Evolutionary conservation across 2,888 invertebrate genomes (phyloP).

Genomic region (Mesodorylaimus sp.): DNA sequence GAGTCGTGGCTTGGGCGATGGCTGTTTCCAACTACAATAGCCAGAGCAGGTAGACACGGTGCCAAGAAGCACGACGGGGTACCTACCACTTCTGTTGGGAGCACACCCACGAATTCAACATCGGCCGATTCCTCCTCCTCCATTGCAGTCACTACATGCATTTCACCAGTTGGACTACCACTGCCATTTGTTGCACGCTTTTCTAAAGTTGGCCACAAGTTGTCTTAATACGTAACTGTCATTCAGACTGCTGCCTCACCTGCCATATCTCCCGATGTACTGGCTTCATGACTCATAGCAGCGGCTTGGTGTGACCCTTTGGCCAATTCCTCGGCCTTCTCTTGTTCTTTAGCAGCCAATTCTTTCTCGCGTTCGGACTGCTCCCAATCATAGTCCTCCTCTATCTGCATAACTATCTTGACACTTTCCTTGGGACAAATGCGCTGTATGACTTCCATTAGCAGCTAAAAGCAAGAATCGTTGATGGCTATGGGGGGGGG

Average conservation of each 20-base stretch:
- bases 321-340: neutral
- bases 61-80: no score
- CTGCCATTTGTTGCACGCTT: no score
- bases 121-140: slow-evolving; percentile 63
- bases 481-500: neutral
- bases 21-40: slow-evolving; percentile 45
- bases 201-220: no score
- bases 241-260: no score
- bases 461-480: slow-evolving; percentile 14
- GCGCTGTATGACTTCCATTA: slow-evolving; percentile 29
- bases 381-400: slow-evolving; percentile 8
- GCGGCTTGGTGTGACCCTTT: no score
- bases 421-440: slow-evolving; percentile 22
- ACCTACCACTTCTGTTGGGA: slow-evolving; percentile 47
- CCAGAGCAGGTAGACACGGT: neutral
- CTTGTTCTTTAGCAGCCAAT: neutral
- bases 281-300: no score
- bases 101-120: slow-evolving; percentile 63
- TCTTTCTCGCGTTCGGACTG: neutral
- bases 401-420: slow-evolving; percentile 15
- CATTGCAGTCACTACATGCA: slow-evolving; percentile 51
- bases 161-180: no score
- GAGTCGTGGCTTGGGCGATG: slow-evolving; percentile 63
- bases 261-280: no score
- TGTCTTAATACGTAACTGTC: no score